Evolutionary conservation across 2,888 invertebrate genomes (phyloP).

Genomic region (Amphiduros pacificus): DNA sequence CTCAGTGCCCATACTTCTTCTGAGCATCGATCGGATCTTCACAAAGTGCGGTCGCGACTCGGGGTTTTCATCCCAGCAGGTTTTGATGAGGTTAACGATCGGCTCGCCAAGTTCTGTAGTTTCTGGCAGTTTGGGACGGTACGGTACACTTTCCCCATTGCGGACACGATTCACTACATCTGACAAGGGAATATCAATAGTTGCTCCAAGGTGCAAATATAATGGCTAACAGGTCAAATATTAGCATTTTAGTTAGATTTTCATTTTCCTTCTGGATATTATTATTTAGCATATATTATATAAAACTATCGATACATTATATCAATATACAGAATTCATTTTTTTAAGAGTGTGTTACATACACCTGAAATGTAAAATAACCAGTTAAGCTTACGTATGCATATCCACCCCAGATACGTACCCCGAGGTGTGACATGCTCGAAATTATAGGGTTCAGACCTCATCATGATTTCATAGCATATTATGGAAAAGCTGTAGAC

Average conservation of each 20-base stretch:
- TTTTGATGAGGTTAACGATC: slow-evolving; percentile 25
- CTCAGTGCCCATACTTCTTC: slow-evolving; percentile 35
- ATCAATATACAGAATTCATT: too few species aligned
- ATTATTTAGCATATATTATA: too few species aligned
- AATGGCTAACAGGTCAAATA: too few species aligned
- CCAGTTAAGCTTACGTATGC: too few species aligned
- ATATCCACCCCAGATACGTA: slow-evolving; percentile 5
- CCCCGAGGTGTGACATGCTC: slow-evolving; percentile 31
- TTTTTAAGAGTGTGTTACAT: too few species aligned
- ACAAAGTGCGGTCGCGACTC: slow-evolving; percentile 38
- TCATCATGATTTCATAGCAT: slow-evolving; percentile 44
- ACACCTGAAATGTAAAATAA: too few species aligned
- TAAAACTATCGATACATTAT: too few species aligned
- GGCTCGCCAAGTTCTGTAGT: slow-evolving; percentile 19
- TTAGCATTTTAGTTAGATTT: too few species aligned
- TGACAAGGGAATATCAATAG: too few species aligned
- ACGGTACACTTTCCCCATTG: slow-evolving; percentile 33
- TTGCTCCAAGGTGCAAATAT: too few species aligned
- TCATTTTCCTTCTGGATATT: too few species aligned
- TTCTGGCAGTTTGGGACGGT: slow-evolving; percentile 25
- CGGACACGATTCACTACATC: slow-evolving; percentile 33
- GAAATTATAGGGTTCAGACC: slow-evolving; percentile 26
- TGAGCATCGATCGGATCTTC: slow-evolving; percentile 34
- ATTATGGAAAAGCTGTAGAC: slow-evolving; percentile 53
- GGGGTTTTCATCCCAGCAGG: slow-evolving; percentile 37